A percentile compares a stretch with the other conserved stretches of the same genome.
Conservation (phyloP, 2,888 invertebrate genomes). For the Blomia tropicalis region DNA sequence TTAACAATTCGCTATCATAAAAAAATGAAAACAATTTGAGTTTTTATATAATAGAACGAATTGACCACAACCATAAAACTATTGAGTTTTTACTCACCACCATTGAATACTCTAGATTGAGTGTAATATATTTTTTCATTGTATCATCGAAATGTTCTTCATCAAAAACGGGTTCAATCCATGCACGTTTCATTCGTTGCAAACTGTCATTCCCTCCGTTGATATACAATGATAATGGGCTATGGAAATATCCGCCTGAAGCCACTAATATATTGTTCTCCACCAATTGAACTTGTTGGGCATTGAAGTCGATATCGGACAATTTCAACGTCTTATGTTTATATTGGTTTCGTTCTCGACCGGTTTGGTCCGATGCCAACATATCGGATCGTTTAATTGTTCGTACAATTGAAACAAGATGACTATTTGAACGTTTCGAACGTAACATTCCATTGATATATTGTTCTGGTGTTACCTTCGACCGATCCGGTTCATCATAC, state of each 20-base stretch:
- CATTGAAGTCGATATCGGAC: background rate
- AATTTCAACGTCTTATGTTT: background rate
- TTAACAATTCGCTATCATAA: background rate
- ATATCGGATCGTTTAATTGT: background rate
- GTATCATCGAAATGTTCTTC: background rate
- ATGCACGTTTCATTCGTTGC: background rate
- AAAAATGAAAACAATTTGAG: background rate
- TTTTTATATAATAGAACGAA: background rate
- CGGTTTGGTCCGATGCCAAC: background rate
- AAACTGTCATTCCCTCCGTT: background rate
- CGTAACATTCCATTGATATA: background rate
- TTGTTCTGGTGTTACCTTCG: conserved; percentile 5
- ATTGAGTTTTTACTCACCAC: conserved; percentile 16
- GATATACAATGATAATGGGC: background rate
- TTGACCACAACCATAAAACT: no score
- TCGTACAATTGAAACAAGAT: conserved; percentile 1
- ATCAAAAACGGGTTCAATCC: background rate
- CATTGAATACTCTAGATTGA: conserved; percentile 11
- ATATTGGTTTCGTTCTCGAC: background rate
- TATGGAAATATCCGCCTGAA: conserved; percentile 2
- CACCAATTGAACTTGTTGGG: background rate
- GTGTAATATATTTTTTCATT: background rate
- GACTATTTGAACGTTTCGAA: background rate
- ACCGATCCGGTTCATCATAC: background rate
- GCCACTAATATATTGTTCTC: conserved; percentile 1